phyloP scores from a whole-genome alignment of 1,140 invertebrate species.

The Trichonephila inaurata region DNA sequence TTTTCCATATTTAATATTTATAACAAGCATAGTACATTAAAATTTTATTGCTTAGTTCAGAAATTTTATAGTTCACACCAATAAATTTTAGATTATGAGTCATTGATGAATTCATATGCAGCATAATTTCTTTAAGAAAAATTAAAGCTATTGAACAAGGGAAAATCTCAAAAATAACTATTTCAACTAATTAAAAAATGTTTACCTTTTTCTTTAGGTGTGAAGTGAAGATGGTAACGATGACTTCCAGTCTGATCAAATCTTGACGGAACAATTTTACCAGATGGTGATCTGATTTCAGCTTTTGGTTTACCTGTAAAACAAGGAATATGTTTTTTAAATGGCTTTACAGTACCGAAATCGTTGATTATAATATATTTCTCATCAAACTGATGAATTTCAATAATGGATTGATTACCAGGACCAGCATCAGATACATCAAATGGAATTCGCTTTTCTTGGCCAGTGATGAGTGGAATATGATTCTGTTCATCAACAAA shows the following conservation, averaged over 20 bases:
- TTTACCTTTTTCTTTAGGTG: slow-evolving; percentile 81
- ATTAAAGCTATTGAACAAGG: too few species aligned
- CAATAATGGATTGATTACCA: slow-evolving; percentile 80
- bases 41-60: too few species aligned
- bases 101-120: too few species aligned
- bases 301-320: slow-evolving; percentile 83
- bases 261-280: slow-evolving; percentile 81
- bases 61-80: too few species aligned
- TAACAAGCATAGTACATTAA: too few species aligned
- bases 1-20: too few species aligned
- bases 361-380: neutral
- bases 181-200: neutral
- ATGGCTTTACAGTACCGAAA: too few species aligned
- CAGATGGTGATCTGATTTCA: slow-evolving; percentile 86
- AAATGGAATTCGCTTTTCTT: slow-evolving; percentile 84
- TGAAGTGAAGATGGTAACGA: slow-evolving; percentile 81
- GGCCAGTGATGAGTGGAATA: slow-evolving; percentile 85
- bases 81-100: too few species aligned
- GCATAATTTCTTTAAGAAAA: too few species aligned
- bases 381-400: neutral
- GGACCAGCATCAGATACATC: slow-evolving; percentile 86
- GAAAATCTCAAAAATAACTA: too few species aligned
- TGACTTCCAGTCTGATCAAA: slow-evolving; percentile 80
- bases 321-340: neutral
- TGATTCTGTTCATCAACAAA: slow-evolving; percentile 87